Evolutionary conservation across 2,797 vertebrate species (phyloP).

Genomic region (Bradypodion ventrale): DNA sequence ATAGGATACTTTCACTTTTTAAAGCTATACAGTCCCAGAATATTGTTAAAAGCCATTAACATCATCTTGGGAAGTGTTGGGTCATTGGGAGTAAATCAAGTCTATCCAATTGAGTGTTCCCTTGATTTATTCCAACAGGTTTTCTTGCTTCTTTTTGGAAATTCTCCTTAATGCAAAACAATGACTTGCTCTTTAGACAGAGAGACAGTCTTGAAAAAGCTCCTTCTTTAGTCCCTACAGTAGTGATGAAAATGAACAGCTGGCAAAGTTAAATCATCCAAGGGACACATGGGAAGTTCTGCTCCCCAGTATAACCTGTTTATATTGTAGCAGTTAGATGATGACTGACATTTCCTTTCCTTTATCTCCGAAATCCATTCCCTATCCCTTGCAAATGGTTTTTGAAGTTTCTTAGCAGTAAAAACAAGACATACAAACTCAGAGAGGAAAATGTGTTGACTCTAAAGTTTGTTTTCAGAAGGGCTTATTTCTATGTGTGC

Average conservation of each 20-base stretch:
- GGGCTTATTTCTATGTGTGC: neutral
- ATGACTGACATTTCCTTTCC: conserved; percentile 12
- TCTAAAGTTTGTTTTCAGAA: neutral
- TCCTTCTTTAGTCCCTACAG: conserved; percentile 46
- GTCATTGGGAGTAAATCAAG: neutral
- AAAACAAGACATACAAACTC: neutral
- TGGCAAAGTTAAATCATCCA: conserved; percentile 54
- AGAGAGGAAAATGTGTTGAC: neutral
- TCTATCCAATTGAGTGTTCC: conserved; percentile 25
- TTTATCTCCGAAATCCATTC: neutral
- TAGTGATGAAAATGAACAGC: conserved; percentile 59
- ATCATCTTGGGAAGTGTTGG: neutral
- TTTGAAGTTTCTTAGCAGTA: neutral
- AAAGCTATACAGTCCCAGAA: neutral
- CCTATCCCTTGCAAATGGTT: neutral
- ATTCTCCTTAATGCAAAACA: conserved; percentile 36
- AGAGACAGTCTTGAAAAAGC: conserved; percentile 49
- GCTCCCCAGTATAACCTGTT: conserved; percentile 37
- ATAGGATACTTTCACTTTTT: neutral
- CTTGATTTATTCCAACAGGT: conserved; percentile 25
- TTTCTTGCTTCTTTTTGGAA: conserved; percentile 28
- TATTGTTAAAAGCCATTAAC: neutral
- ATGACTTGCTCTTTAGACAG: conserved; percentile 49
- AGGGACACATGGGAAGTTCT: conserved; percentile 31
- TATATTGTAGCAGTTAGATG: conserved; percentile 33